A percentile compares a stretch with the other conserved stretches of the same genome.
Conservation (phyloP, 53 echinoderm and acorn worm genomes). For the Actinopyga echinites region DNA sequence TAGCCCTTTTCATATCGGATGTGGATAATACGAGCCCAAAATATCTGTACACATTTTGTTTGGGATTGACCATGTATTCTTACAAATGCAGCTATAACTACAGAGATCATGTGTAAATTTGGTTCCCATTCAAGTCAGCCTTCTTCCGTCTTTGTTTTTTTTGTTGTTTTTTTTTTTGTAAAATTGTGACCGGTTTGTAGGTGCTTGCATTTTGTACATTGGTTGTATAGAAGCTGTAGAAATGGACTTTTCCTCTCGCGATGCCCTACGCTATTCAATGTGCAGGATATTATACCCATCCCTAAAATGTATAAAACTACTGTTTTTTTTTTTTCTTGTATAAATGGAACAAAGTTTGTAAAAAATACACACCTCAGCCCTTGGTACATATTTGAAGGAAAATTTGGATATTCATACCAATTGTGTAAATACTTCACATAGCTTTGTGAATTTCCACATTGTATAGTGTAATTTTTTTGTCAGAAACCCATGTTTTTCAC, state of each 20-base stretch:
- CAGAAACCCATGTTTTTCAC: neutral
- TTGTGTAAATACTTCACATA: constrained; percentile 5
- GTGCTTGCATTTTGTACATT: constrained; percentile 41
- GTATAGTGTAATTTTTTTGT: constrained; percentile 26
- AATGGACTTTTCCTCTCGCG: neutral
- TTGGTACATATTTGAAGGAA: constrained; percentile 15
- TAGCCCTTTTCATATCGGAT: too few species aligned
- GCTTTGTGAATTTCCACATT: neutral
- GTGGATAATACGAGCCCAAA: too few species aligned
- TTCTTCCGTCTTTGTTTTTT: neutral
- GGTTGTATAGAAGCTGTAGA: constrained; percentile 39
- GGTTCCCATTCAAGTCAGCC: constrained; percentile 16
- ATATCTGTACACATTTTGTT: too few species aligned
- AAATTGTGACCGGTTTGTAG: constrained; percentile 4
- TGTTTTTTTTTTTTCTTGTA: neutral
- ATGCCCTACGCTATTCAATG: neutral
- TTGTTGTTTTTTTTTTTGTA: neutral
- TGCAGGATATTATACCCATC: neutral
- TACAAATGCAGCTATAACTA: neutral
- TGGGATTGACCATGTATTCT: constrained; percentile 11
- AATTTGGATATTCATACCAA: constrained; percentile 13
- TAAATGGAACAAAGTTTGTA: constrained; percentile 40
- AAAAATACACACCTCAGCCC: constrained; percentile 9
- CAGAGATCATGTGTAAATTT: constrained; percentile 20
- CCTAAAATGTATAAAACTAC: neutral